Conservation (phyloP, 2,797 vertebrate species). For the Lycodopsis pacificus region DNA sequence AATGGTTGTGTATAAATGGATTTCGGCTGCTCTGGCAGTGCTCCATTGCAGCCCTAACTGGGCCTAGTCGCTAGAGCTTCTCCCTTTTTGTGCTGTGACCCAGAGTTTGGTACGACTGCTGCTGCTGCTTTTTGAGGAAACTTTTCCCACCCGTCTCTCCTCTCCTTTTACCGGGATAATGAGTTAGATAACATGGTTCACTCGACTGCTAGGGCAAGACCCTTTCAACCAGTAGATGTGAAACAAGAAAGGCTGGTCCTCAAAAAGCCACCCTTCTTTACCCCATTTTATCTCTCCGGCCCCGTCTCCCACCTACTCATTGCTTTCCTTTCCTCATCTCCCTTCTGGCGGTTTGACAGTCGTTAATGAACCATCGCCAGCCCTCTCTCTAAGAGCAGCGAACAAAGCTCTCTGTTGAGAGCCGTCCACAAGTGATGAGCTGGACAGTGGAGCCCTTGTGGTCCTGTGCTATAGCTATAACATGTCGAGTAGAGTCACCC, state of each 20-base stretch:
- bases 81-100: conserved; percentile 59
- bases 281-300: conserved; percentile 13
- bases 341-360: conserved; percentile 47
- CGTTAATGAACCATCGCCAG: conserved; percentile 65
- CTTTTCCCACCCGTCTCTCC: conserved; percentile 37
- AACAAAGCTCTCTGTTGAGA: conserved; percentile 73
- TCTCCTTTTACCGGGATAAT: conserved; percentile 43
- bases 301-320: conserved; percentile 19
- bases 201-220: conserved; percentile 18
- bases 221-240: conserved; percentile 33
- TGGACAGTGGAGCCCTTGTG: conserved; percentile 72
- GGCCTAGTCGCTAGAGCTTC: conserved; percentile 73
- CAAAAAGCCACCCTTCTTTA: conserved; percentile 39
- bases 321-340: conserved; percentile 35
- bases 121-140: conserved; percentile 66
- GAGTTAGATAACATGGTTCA: conserved; percentile 29
- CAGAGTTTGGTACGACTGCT: conserved; percentile 41
- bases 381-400: conserved; percentile 43
- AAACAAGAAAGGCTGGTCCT: conserved; percentile 47
- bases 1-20: conserved; percentile 51
- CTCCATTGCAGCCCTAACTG: conserved; percentile 63
- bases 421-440: conserved; percentile 53
- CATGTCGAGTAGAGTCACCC: conserved; percentile 43
- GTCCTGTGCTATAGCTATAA: conserved; percentile 45
- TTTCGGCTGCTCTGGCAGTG: conserved; percentile 35